phyloP scores from a whole-genome alignment of 2,797 vertebrate species.

The Erethizon dorsatum region DNA sequence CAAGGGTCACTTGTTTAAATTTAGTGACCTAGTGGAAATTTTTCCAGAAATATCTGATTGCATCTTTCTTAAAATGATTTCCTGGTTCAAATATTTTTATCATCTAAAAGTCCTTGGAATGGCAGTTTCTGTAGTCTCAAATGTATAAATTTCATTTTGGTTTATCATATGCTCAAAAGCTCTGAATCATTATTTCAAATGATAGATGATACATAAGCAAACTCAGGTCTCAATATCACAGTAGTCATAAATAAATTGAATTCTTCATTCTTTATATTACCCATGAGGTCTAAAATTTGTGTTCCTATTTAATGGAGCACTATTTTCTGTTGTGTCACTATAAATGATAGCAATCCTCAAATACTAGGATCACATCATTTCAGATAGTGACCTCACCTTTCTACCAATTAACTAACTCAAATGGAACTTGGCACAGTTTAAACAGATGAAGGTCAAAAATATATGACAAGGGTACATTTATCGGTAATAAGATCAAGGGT shows the following conservation, averaged over 20 bases:
- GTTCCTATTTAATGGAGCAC: background rate
- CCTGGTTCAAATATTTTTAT: background rate
- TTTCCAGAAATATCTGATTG: background rate
- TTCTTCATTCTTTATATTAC: background rate
- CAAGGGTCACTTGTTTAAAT: background rate
- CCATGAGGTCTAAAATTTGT: background rate
- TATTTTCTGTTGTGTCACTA: background rate
- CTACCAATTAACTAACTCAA: constrained; percentile 2
- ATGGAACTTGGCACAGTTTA: constrained; percentile 1
- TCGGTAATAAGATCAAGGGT: background rate
- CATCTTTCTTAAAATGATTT: background rate
- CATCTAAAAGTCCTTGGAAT: background rate
- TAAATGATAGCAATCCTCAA: background rate
- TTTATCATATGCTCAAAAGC: background rate
- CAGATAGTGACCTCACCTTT: background rate
- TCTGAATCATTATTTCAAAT: background rate
- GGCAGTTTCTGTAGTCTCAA: background rate
- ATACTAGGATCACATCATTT: background rate
- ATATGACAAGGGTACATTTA: background rate
- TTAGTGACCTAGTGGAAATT: background rate
- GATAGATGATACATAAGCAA: background rate
- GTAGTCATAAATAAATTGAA: background rate
- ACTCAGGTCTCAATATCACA: background rate
- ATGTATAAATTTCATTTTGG: background rate
- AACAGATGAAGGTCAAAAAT: constrained; percentile 13